A percentile compares a stretch with the other conserved stretches of the same genome.
Evolutionary conservation across 2,888 invertebrate genomes (phyloP).

Genomic region (Tenthredo distinguenda): DNA sequence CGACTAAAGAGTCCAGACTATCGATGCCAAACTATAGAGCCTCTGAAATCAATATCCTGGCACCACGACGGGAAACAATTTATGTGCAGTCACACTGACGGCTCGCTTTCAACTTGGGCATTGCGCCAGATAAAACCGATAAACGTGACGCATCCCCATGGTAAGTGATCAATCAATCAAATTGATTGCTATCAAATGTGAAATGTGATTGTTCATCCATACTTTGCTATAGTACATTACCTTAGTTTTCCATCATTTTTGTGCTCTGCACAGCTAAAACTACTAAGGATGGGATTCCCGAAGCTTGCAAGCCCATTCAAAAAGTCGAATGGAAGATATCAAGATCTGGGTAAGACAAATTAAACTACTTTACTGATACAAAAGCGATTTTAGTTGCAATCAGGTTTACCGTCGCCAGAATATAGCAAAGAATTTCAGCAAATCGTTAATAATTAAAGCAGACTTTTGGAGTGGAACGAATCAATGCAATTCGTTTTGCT

Average conservation of each 20-base stretch:
- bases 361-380: neutral
- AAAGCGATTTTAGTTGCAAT: neutral
- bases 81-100: constrained; percentile 97
- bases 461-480: neutral
- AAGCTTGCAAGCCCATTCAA: constrained; percentile 96
- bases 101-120: constrained; percentile 97
- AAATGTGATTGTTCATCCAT: neutral
- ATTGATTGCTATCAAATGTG: neutral
- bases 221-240: neutral
- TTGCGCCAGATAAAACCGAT: constrained; percentile 89
- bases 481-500: neutral
- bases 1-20: constrained; percentile 91
- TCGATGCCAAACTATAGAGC: constrained; percentile 88
- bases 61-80: constrained; percentile 99
- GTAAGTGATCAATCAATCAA: constrained; percentile 79
- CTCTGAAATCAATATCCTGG: constrained; percentile 94
- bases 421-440: neutral
- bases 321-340: constrained; percentile 97
- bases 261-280: constrained; percentile 87
- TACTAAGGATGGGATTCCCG: constrained; percentile 94
- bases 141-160: constrained; percentile 94
- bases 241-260: constrained; percentile 48
- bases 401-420: neutral
- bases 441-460: neutral
- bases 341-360: constrained; percentile 85